Conservation (phyloP, 2,888 invertebrate species). For the Coleophora flavipennella region DNA sequence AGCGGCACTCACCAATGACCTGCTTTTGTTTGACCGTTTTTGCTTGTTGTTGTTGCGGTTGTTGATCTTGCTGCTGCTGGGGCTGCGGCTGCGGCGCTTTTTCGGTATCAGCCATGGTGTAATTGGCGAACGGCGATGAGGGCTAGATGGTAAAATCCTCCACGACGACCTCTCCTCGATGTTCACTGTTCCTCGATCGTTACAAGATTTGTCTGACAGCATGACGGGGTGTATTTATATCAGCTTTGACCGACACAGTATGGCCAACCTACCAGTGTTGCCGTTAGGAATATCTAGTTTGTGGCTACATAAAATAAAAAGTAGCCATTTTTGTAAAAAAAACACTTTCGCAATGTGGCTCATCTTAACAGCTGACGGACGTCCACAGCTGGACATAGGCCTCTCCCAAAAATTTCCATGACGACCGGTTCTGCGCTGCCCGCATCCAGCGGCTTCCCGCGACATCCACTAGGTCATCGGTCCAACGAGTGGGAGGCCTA, state of each 20-base stretch:
- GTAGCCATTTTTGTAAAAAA: no score
- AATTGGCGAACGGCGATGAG: constrained; percentile 84
- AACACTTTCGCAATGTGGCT: no score
- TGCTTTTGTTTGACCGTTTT: constrained; percentile 86
- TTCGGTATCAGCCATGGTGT: constrained; percentile 97
- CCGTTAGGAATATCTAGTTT: no score
- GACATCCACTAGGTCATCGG: no score
- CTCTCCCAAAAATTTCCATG: no score
- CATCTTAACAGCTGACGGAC: no score
- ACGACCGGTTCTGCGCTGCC: no score
- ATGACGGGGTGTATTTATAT: no score
- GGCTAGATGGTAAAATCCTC: constrained; percentile 80
- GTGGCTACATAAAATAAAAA: no score
- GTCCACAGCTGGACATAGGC: no score
- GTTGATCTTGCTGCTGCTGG: constrained; percentile 75
- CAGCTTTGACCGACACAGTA: not conserved
- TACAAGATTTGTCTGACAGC: constrained; percentile 19
- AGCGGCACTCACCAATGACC: constrained; percentile 84
- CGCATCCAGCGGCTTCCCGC: no score
- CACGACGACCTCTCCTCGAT: constrained; percentile 83
- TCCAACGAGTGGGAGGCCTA: no score
- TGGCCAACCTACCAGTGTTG: not conserved
- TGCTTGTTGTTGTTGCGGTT: constrained; percentile 73
- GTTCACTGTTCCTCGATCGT: constrained; percentile 77
- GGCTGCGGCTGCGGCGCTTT: constrained; percentile 82